phyloP scores from a whole-genome alignment of 2,797 vertebrate species.

The Oreortyx pictus region DNA sequence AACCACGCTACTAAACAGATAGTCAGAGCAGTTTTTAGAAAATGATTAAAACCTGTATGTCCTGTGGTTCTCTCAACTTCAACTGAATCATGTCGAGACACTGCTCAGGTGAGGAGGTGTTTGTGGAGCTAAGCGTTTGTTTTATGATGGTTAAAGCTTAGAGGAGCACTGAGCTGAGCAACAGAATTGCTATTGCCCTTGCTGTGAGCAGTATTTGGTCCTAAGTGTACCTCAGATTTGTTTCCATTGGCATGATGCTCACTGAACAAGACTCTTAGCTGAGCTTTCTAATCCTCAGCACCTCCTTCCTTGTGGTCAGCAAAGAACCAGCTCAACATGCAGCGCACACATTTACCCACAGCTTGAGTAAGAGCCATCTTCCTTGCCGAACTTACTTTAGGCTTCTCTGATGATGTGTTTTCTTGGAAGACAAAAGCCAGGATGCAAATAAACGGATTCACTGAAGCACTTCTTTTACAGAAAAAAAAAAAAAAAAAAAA shows the following conservation, averaged over 20 bases:
- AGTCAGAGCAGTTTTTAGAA: not conserved
- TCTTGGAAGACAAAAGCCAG: not conserved
- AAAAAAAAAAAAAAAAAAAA: not conserved
- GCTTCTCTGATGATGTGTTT: not conserved
- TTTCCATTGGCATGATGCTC: not conserved
- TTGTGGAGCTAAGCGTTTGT: not conserved
- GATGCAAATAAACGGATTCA: not conserved
- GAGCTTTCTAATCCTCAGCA: not conserved
- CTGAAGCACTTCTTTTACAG: not conserved
- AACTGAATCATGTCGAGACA: not conserved
- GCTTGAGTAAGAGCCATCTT: not conserved
- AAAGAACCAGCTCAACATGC: not conserved
- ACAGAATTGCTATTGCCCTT: not conserved
- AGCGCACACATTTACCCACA: not conserved
- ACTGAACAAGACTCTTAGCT: not conserved
- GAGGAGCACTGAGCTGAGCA: not conserved
- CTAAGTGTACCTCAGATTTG: not conserved
- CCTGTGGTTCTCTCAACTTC: not conserved
- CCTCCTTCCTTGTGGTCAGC: not conserved
- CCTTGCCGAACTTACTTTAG: not conserved
- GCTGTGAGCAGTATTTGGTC: not conserved
- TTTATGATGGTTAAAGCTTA: not conserved
- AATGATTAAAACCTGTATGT: not conserved
- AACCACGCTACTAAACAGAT: not conserved
- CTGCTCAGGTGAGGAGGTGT: not conserved